Conservation (phyloP, 2,797 vertebrate genomes). For the Acrossocheilus fasciatus region DNA sequence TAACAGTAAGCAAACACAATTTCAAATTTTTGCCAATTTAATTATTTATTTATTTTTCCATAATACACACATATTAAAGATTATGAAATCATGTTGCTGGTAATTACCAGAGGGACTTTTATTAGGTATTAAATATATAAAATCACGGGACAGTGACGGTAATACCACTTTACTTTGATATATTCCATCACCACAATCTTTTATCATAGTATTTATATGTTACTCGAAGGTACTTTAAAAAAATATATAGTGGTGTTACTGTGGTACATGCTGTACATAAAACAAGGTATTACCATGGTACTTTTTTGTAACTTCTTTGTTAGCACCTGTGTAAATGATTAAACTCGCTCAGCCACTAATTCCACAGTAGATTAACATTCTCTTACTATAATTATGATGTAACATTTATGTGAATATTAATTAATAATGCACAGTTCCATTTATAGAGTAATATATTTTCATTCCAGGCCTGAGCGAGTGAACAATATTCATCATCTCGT, state of each 20-base stretch:
- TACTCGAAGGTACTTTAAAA: not conserved
- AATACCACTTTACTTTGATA: too few species aligned
- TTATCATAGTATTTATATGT: not conserved
- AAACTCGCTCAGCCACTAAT: not conserved
- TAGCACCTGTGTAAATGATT: not conserved
- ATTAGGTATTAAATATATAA: too few species aligned
- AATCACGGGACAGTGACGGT: too few species aligned
- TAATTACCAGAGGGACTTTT: too few species aligned
- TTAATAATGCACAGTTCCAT: not conserved
- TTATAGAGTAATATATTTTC: not conserved
- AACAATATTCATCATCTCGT: not conserved
- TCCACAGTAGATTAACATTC: not conserved
- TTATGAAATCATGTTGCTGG: too few species aligned
- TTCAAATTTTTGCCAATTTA: too few species aligned
- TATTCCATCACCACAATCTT: not conserved
- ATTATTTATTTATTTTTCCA: too few species aligned
- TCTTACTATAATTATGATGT: not conserved
- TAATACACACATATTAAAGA: too few species aligned
- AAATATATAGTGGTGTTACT: not conserved
- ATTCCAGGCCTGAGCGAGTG: not conserved
- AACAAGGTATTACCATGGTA: not conserved
- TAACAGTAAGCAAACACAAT: too few species aligned
- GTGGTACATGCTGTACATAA: not conserved
- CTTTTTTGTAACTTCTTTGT: not conserved
- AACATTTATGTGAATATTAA: not conserved